These are phyloP conservation scores for Halcyon malimbica DNA, from an alignment of 2,113 vertebrate species.

Conservation along the genomic window DNA sequence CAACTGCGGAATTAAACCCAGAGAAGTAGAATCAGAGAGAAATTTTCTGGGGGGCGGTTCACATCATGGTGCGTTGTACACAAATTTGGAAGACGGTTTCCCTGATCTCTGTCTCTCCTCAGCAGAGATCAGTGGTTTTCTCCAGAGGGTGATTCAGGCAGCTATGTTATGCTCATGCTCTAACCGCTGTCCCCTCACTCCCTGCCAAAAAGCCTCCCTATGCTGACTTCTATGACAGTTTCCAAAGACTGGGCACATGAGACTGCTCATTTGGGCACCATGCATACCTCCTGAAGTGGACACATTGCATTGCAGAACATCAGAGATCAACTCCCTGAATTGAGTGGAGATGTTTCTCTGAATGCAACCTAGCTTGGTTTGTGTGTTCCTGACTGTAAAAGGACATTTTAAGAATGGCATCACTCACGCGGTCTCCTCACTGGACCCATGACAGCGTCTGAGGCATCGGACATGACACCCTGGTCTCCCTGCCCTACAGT, in stretches of 20 bases:
- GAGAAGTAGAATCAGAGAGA: background rate
- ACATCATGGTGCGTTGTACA: too few species aligned
- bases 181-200: background rate
- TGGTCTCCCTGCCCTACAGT: background rate
- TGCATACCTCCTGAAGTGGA: background rate
- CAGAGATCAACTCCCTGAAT: background rate
- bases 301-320: background rate
- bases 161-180: background rate
- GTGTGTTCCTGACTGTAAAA: fast-evolving
- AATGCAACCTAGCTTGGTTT: background rate
- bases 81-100: background rate
- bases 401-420: background rate
- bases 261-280: background rate
- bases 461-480: fast-evolving
- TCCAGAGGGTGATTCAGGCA: background rate
- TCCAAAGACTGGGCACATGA: background rate
- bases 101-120: background rate
- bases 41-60: background rate
- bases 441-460: fast-evolving
- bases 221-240: background rate
- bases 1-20: background rate
- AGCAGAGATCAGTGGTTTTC: background rate
- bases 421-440: background rate
- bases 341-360: background rate
- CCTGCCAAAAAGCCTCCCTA: background rate